These are phyloP conservation scores for Elysia crispata DNA, from an alignment of 2,888 invertebrate species.

Conservation along the genomic window DNA sequence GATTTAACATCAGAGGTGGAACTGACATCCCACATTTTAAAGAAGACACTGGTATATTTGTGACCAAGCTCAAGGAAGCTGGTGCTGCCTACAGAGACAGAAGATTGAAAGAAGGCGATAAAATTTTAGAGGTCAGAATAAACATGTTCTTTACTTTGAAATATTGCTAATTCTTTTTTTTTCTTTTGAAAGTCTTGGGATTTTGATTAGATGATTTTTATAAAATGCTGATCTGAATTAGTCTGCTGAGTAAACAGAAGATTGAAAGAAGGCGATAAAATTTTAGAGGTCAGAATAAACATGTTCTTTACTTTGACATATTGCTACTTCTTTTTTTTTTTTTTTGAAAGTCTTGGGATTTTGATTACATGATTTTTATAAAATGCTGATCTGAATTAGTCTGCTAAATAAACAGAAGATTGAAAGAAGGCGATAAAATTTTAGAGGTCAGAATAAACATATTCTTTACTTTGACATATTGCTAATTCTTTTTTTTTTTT, in stretches of 20 bases:
- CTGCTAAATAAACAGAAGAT: slow-evolving; percentile 71
- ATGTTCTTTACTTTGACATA: not conserved
- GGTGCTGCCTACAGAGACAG: slow-evolving; percentile 77
- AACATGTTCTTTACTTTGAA: not conserved
- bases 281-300: slow-evolving; percentile 67
- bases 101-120: slow-evolving; percentile 76
- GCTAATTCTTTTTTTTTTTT: not conserved
- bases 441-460: slow-evolving; percentile 63
- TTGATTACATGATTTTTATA: no score
- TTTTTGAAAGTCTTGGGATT: no score
- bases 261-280: slow-evolving; percentile 76
- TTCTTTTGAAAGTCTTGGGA: no score
- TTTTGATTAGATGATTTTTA: no score
- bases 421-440: slow-evolving; percentile 77
- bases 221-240: no score
- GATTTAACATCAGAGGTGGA: slow-evolving; percentile 79
- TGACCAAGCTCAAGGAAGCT: slow-evolving; percentile 76
- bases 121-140: slow-evolving; percentile 71
- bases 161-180: not conserved
- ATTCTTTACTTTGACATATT: not conserved
- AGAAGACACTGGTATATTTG: slow-evolving; percentile 77
- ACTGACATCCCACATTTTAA: slow-evolving; percentile 75
- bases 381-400: no score
- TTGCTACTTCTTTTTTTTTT: not conserved
- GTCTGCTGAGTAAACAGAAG: no score